These are phyloP conservation scores for Melanotus villosus DNA, from an alignment of 2,888 invertebrate species.

Conservation along the genomic window DNA sequence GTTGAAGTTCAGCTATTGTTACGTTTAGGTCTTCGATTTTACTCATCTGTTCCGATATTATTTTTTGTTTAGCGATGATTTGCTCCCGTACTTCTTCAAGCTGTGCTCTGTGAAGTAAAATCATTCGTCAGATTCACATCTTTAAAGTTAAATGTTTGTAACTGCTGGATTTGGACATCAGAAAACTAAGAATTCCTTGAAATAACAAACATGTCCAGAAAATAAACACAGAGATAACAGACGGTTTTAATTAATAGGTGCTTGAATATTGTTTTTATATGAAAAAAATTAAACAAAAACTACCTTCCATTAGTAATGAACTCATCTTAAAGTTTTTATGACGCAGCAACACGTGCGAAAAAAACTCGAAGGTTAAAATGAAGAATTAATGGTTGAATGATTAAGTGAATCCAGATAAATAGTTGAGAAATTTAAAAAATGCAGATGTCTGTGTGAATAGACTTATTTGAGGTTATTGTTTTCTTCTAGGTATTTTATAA, in stretches of 20 bases:
- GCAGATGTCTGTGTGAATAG: not conserved
- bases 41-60: not conserved
- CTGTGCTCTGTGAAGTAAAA: not conserved
- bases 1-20: too few relatives aligned
- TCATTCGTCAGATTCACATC: too few relatives aligned
- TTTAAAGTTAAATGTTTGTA: too few relatives aligned
- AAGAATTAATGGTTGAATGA: not conserved
- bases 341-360: constrained; percentile 6
- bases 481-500: too few relatives aligned
- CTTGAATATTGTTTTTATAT: not conserved
- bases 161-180: not conserved
- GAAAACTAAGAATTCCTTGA: too few relatives aligned
- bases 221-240: too few relatives aligned
- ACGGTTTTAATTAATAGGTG: not conserved
- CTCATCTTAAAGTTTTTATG: constrained; percentile 9
- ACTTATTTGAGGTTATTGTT: too few relatives aligned
- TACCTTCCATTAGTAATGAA: constrained; percentile 11
- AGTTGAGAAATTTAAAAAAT: not conserved
- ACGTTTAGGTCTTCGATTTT: constrained; percentile 11
- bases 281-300: not conserved
- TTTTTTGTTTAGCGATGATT: not conserved
- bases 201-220: too few relatives aligned
- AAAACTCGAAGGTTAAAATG: constrained; percentile 1
- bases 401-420: not conserved
- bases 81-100: not conserved